phyloP scores from a whole-genome alignment of 1,140 invertebrate species.

The Calephelis virginiensis region DNA sequence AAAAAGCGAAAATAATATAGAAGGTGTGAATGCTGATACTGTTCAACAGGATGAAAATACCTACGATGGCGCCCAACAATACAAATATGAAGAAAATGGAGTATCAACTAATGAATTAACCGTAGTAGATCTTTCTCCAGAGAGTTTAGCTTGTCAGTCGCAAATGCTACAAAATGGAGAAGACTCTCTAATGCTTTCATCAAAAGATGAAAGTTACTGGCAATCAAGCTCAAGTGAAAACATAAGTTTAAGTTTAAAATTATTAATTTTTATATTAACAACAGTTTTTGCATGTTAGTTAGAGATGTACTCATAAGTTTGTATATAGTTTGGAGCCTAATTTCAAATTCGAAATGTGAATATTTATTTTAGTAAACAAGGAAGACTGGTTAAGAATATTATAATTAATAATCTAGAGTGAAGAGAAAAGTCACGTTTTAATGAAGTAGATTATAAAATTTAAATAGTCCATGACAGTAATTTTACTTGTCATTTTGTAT shows the following conservation, averaged over 20 bases:
- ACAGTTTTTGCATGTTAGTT: neutral
- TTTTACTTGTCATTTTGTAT: neutral
- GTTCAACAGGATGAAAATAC: constrained; percentile 45
- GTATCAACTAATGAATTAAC: constrained; percentile 46
- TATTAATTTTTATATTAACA: constrained; percentile 39
- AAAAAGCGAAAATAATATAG: constrained; percentile 40
- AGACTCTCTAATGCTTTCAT: constrained; percentile 68
- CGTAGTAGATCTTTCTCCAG: constrained; percentile 48
- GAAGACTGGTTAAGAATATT: constrained; percentile 62
- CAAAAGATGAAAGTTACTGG: constrained; percentile 66
- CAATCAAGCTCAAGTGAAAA: constrained; percentile 44
- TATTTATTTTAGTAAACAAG: constrained; percentile 45
- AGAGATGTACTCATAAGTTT: neutral
- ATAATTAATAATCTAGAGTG: constrained; percentile 54
- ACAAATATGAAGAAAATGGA: constrained; percentile 47
- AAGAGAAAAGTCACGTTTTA: neutral
- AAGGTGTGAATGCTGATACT: constrained; percentile 41
- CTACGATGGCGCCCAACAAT: constrained; percentile 39
- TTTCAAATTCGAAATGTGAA: constrained; percentile 10
- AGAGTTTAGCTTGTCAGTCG: constrained; percentile 50
- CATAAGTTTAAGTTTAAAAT: constrained; percentile 38
- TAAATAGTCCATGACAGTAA: neutral
- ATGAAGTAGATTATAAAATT: neutral
- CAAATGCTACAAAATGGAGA: constrained; percentile 53
- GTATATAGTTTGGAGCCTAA: constrained; percentile 18